These are phyloP conservation scores for Temnopleurus reevesii DNA, from an alignment of 53 echinoderm and acorn worm species.

Conservation along the genomic window DNA sequence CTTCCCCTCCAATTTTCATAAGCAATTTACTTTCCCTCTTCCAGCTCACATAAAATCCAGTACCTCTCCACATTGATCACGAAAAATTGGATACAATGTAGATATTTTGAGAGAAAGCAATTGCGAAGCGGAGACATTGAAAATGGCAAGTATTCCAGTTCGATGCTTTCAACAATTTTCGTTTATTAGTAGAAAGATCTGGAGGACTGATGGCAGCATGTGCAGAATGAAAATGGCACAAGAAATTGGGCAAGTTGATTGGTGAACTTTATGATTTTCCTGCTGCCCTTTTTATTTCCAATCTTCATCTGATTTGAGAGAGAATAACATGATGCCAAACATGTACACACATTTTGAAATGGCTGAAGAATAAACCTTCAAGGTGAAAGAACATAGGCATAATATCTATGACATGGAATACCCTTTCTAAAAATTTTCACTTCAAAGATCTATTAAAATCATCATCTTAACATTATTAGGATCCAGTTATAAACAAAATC, in stretches of 20 bases:
- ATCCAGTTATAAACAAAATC: too few relatives aligned
- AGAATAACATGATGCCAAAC: background rate
- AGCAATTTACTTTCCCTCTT: slow-evolving; percentile 14
- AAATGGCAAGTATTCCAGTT: slow-evolving; percentile 19
- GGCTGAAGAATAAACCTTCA: too few relatives aligned
- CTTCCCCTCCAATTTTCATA: background rate
- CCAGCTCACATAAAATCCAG: background rate
- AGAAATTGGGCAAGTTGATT: slow-evolving; percentile 5
- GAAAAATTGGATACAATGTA: background rate
- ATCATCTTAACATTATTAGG: too few relatives aligned
- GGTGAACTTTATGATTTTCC: slow-evolving; percentile 11
- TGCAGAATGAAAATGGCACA: background rate
- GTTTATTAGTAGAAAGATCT: background rate
- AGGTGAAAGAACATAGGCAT: too few relatives aligned
- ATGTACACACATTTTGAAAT: background rate
- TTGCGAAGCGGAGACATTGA: background rate
- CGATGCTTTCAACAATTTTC: slow-evolving; percentile 9
- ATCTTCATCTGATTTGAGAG: background rate
- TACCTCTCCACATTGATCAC: background rate
- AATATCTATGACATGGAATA: too few relatives aligned
- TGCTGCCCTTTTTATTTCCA: background rate
- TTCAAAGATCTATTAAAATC: too few relatives aligned
- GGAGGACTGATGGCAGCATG: background rate
- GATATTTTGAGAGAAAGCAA: slow-evolving; percentile 19
- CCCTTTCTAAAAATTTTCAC: too few relatives aligned